Evolutionary conservation across 2,888 invertebrate genomes (phyloP).

Genomic region (Drosophila siamana): DNA sequence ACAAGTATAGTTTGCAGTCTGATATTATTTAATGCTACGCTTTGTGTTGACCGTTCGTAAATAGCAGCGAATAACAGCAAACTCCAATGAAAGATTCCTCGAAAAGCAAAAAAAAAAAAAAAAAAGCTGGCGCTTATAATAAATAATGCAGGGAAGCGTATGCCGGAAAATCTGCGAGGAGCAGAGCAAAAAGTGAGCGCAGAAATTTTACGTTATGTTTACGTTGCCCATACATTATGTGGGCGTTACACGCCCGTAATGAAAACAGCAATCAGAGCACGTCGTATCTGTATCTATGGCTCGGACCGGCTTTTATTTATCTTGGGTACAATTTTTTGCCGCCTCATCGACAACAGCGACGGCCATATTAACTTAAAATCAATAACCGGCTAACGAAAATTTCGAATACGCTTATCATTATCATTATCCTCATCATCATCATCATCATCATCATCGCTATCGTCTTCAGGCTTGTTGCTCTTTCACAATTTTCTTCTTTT

Average conservation of each 20-base stretch:
- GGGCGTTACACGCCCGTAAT: not conserved
- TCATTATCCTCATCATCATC: slow-evolving; percentile 39
- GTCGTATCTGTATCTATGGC: slow-evolving; percentile 38
- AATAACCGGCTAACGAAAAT: slow-evolving; percentile 63
- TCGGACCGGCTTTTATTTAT: slow-evolving; percentile 53
- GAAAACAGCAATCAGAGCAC: slow-evolving; percentile 28
- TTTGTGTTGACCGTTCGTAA: slow-evolving; percentile 50
- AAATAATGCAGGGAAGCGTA: slow-evolving; percentile 34
- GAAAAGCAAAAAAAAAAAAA: slow-evolving; percentile 1
- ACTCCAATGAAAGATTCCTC: not conserved
- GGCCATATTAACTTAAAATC: slow-evolving; percentile 62
- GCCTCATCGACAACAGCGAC: slow-evolving; percentile 4
- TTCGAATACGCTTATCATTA: slow-evolving; percentile 60
- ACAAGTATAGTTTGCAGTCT: slow-evolving; percentile 17
- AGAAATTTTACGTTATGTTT: slow-evolving; percentile 48
- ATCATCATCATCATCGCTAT: not conserved
- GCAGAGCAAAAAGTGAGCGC: slow-evolving; percentile 15
- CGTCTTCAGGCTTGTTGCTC: slow-evolving; percentile 26
- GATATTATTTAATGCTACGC: slow-evolving; percentile 40
- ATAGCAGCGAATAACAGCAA: slow-evolving; percentile 24
- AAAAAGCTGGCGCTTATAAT: slow-evolving; percentile 20
- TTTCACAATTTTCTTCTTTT: slow-evolving; percentile 8
- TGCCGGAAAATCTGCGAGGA: slow-evolving; percentile 15
- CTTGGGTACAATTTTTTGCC: slow-evolving; percentile 43
- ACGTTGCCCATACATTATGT: slow-evolving; percentile 25